A percentile compares a stretch with the other conserved stretches of the same genome.
These are phyloP conservation scores for Odocoileus hemionus DNA, from an alignment of 2,113 vertebrate species.

Conservation along the genomic window DNA sequence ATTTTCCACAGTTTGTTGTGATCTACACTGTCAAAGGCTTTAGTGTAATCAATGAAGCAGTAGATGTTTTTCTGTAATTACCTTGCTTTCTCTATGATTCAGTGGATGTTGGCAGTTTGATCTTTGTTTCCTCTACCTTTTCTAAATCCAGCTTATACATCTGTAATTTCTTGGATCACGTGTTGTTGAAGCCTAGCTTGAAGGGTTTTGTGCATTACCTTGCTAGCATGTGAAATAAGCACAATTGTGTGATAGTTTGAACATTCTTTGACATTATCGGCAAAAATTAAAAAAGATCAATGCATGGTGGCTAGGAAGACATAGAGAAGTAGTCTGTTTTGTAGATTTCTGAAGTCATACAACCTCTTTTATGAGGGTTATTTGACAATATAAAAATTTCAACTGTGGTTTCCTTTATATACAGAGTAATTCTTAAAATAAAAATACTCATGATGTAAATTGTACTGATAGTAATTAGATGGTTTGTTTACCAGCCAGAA, in stretches of 20 bases:
- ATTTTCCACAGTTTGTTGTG: neutral
- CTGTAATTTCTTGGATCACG: neutral
- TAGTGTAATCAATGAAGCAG: neutral
- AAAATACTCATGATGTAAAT: neutral
- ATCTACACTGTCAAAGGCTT: neutral
- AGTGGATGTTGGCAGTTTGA: neutral
- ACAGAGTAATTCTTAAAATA: neutral
- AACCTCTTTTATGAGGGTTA: neutral
- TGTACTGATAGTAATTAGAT: neutral
- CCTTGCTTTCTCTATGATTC: neutral
- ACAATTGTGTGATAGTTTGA: neutral
- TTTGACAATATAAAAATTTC: neutral
- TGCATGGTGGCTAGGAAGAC: fast-evolving
- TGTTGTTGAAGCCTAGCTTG: neutral
- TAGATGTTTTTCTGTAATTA: neutral
- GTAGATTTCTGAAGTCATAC: neutral
- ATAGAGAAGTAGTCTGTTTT: neutral
- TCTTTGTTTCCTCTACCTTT: neutral
- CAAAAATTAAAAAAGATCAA: neutral
- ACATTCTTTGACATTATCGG: neutral
- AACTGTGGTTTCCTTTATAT: neutral
- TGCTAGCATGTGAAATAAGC: neutral
- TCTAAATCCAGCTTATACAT: neutral
- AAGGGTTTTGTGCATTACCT: neutral
- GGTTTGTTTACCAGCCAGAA: neutral